A percentile compares a stretch with the other conserved stretches of the same genome.
These are phyloP conservation scores for Cochlearius cochlearius DNA, from an alignment of 2,113 vertebrate genomes.

Conservation along the genomic window DNA sequence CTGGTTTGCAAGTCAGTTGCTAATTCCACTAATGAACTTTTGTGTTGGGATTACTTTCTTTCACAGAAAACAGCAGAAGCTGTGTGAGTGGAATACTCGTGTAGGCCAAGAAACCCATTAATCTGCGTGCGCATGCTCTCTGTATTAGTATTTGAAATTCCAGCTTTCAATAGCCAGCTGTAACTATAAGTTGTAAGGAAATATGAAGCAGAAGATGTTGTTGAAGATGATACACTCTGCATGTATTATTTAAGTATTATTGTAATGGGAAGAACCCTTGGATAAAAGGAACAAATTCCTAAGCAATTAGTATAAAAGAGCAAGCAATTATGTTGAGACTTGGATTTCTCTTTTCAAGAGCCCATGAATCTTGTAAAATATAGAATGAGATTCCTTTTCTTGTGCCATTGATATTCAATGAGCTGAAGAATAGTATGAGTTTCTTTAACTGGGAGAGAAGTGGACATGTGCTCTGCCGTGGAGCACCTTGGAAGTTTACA, in stretches of 20 bases:
- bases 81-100: not conserved
- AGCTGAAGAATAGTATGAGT: not conserved
- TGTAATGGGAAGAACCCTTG: not conserved
- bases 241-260: not conserved
- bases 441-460: not conserved
- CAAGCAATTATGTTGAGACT: not conserved
- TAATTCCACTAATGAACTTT: not conserved
- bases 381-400: not conserved
- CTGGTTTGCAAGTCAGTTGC: not conserved
- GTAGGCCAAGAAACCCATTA: not conserved
- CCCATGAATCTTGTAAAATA: not conserved
- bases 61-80: not conserved
- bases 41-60: not conserved
- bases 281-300: not conserved
- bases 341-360: not conserved
- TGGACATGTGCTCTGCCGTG: not conserved
- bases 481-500: not conserved
- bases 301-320: not conserved
- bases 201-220: not conserved
- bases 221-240: not conserved
- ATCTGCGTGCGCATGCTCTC: not conserved
- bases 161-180: not conserved
- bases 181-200: not conserved
- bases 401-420: not conserved
- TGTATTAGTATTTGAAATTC: not conserved